Evolutionary conservation across 2,113 vertebrate genomes (phyloP).

Genomic region (Morone saxatilis): DNA sequence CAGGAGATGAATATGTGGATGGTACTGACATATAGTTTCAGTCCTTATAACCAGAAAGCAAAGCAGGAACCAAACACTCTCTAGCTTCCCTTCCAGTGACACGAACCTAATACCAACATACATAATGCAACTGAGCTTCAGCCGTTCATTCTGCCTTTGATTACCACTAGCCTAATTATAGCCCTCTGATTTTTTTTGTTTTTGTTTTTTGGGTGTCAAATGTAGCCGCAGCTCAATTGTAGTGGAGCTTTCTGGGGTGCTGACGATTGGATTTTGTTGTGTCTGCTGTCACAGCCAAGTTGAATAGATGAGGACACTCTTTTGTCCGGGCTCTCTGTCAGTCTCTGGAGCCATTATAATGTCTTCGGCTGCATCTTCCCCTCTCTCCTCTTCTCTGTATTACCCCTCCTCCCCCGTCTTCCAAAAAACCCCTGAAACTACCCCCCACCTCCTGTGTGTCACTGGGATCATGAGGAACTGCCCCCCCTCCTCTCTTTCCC

Average conservation of each 20-base stretch:
- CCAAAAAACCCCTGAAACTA: slow-evolving; percentile 44
- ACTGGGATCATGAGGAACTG: slow-evolving; percentile 67
- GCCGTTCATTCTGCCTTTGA: slow-evolving; percentile 7
- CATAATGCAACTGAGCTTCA: slow-evolving; percentile 4
- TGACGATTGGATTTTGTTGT: slow-evolving; percentile 64
- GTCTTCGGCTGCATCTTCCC: slow-evolving; percentile 56
- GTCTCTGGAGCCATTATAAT: slow-evolving; percentile 70
- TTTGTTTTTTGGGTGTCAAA: slow-evolving; percentile 5
- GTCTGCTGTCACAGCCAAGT: slow-evolving; percentile 66
- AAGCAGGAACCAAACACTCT: neutral
- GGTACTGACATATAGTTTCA: too few species aligned
- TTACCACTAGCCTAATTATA: slow-evolving; percentile 35
- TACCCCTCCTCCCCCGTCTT: slow-evolving; percentile 19
- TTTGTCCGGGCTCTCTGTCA: slow-evolving; percentile 72
- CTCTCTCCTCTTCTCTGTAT: slow-evolving; percentile 29
- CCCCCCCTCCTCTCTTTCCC: slow-evolving; percentile 27
- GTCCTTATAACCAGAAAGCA: neutral
- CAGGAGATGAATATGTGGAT: neutral
- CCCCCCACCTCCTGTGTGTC: slow-evolving; percentile 61
- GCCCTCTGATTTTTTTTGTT: slow-evolving; percentile 27
- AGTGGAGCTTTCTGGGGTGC: slow-evolving; percentile 51
- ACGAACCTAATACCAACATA: slow-evolving; percentile 6
- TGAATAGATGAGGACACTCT: slow-evolving; percentile 72
- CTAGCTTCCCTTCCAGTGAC: neutral
- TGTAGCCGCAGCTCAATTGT: slow-evolving; percentile 37